Conservation (phyloP, 2,797 vertebrate genomes). For the Sternarchorhynchus goeldii region DNA sequence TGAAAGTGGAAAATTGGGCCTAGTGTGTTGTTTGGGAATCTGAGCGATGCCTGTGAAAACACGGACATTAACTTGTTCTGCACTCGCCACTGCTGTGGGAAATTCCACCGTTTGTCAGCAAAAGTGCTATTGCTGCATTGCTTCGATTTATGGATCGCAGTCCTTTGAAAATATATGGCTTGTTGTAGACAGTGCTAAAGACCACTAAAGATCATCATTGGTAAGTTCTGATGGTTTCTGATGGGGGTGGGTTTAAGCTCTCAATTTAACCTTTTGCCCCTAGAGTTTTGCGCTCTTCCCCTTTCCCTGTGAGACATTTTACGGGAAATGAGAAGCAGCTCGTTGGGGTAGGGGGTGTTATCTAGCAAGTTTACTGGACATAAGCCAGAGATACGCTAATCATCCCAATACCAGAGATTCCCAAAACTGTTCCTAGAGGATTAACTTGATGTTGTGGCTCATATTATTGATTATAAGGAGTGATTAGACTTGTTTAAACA, state of each 20-base stretch:
- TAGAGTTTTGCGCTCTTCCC: not conserved
- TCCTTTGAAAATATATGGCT: slow-evolving; percentile 40
- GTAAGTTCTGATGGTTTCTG: slow-evolving; percentile 25
- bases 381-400: too few relatives aligned
- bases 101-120: slow-evolving; percentile 51
- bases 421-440: too few relatives aligned
- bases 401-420: too few relatives aligned
- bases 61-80: slow-evolving; percentile 37
- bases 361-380: too few relatives aligned
- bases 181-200: slow-evolving; percentile 16
- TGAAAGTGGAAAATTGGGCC: slow-evolving; percentile 60
- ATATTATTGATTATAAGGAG: too few relatives aligned
- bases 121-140: slow-evolving; percentile 34
- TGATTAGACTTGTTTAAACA: too few relatives aligned
- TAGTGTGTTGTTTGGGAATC: slow-evolving; percentile 62
- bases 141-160: slow-evolving; percentile 48
- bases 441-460: too few relatives aligned
- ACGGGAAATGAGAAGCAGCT: too few relatives aligned
- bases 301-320: not conserved
- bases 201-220: slow-evolving; percentile 35
- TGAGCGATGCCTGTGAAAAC: slow-evolving; percentile 49
- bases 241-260: slow-evolving; percentile 12
- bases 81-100: slow-evolving; percentile 25
- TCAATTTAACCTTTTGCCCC: slow-evolving; percentile 25
- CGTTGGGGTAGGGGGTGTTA: too few relatives aligned